phyloP scores from a whole-genome alignment of 1,140 invertebrate genomes.

The Antheraea mylitta region DNA sequence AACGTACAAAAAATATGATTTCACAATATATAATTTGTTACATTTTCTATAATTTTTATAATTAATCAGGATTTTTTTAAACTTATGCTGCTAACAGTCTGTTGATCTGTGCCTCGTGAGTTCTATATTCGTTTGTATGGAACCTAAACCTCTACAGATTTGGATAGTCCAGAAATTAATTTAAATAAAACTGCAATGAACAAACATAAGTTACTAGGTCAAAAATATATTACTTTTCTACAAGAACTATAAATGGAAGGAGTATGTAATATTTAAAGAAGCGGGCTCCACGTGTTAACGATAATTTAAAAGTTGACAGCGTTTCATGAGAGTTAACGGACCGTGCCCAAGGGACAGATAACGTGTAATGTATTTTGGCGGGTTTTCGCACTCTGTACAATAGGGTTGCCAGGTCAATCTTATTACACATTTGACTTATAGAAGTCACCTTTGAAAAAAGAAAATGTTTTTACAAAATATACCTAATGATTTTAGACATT shows the following conservation, averaged over 20 bases:
- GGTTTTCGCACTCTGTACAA: slow-evolving; percentile 7
- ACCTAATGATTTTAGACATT: no score
- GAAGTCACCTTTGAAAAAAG: not conserved
- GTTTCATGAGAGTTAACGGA: slow-evolving; percentile 2
- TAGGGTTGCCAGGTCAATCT: slow-evolving; percentile 10
- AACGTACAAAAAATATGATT: no score
- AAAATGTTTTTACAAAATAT: no score
- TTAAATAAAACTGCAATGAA: not conserved
- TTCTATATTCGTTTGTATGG: no score
- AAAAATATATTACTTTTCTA: not conserved
- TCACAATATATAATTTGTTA: no score
- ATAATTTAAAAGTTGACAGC: slow-evolving; percentile 16
- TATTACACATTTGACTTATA: not conserved
- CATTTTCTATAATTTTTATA: no score
- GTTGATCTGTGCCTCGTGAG: no score
- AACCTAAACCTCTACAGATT: no score
- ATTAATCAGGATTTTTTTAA: no score
- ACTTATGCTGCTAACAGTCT: no score
- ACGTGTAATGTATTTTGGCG: slow-evolving; percentile 14
- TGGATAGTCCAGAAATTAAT: no score
- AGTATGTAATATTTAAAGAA: slow-evolving; percentile 3
- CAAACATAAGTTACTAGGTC: no score
- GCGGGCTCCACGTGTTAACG: slow-evolving; percentile 5
- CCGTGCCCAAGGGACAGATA: slow-evolving; percentile 12
- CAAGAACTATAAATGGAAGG: not conserved